These are phyloP conservation scores for Clarias batrachus DNA, from an alignment of 2,113 vertebrate genomes.

Conservation along the genomic window DNA sequence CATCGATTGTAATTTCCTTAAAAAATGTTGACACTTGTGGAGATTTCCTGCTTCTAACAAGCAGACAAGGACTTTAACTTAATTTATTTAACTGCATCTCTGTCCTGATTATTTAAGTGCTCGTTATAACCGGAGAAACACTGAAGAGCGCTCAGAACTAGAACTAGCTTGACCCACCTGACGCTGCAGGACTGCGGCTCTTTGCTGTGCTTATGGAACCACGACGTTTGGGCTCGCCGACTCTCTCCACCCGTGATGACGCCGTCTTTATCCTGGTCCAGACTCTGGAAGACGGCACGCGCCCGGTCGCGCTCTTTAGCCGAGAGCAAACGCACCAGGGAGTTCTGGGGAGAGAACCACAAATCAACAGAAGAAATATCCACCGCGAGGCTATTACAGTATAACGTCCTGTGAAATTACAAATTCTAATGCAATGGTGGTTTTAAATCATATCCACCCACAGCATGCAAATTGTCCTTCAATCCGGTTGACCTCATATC, in stretches of 20 bases:
- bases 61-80: not conserved
- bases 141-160: not conserved
- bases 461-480: not conserved
- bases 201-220: constrained; percentile 86
- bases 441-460: not conserved
- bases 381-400: not conserved
- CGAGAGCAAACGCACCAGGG: constrained; percentile 83
- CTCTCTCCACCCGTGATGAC: constrained; percentile 78
- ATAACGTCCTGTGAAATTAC: not conserved
- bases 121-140: not conserved
- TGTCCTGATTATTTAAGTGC: constrained; percentile 27
- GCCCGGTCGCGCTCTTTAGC: constrained; percentile 85
- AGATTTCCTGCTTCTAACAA: constrained; percentile 9
- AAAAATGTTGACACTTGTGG: not conserved
- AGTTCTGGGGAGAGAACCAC: constrained; percentile 73
- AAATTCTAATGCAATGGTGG: not conserved
- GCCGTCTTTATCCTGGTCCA: constrained; percentile 75
- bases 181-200: constrained; percentile 85
- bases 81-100: constrained; percentile 15
- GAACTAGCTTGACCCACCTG: constrained; percentile 71
- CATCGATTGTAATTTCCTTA: not conserved
- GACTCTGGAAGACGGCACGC: constrained; percentile 75
- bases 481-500: not conserved
- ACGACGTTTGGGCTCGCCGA: constrained; percentile 76
- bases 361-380: not conserved